phyloP scores from a whole-genome alignment of 2,888 invertebrate genomes.

The Drosophila mimetica region DNA sequence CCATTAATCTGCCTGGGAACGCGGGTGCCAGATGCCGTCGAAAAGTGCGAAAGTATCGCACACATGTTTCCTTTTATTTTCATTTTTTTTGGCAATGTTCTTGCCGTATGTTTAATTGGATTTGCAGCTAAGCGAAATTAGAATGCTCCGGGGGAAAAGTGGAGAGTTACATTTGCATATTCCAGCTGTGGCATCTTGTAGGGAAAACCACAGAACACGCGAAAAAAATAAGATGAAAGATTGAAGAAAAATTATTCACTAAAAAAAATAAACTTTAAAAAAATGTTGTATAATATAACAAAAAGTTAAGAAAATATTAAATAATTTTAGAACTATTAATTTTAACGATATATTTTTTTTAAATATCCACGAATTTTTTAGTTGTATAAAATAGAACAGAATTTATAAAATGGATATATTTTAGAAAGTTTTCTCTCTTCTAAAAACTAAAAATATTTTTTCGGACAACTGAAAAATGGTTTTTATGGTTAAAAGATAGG shows the following conservation, averaged over 20 bases:
- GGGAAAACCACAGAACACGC: not conserved
- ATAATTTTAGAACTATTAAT: no score
- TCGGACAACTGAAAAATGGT: no score
- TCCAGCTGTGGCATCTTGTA: not conserved
- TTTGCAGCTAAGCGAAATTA: conserved; percentile 55
- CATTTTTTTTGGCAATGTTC: conserved; percentile 24
- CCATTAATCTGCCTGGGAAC: conserved; percentile 57
- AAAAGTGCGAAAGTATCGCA: conserved; percentile 60
- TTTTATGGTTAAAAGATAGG: no score
- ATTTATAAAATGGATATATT: no score
- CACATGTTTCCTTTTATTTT: conserved; percentile 56
- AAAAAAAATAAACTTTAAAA: not conserved
- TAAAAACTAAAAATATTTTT: no score
- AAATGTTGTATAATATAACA: no score
- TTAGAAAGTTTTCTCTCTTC: no score
- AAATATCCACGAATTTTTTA: no score
- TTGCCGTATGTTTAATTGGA: conserved; percentile 70
- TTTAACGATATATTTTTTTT: no score
- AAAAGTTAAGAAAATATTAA: no score
- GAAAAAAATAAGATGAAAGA: not conserved
- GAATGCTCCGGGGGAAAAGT: conserved; percentile 5
- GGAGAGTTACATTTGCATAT: conserved; percentile 29
- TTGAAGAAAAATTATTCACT: not conserved
- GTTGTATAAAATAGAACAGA: no score
- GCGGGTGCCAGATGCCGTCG: conserved; percentile 41